These are phyloP conservation scores for Eunapius fragilis DNA, from an alignment of 37 sponge, comb jelly and placozoan genomes.

Conservation along the genomic window DNA sequence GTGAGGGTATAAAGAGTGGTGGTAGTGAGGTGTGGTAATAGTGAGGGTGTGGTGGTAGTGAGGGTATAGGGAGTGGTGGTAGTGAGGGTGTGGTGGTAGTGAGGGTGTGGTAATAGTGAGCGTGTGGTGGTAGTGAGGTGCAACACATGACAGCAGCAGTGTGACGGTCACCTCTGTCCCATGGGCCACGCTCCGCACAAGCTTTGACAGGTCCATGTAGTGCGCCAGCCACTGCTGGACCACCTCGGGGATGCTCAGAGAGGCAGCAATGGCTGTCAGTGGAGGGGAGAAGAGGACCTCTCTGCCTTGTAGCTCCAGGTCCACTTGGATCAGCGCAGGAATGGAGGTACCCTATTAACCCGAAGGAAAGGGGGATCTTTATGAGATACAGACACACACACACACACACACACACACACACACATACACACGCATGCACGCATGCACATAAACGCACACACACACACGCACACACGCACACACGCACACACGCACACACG, in stretches of 20 bases:
- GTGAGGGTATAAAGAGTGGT: not conserved
- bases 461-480: not conserved
- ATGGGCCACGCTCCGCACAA: conserved; percentile 15
- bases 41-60: too few species aligned
- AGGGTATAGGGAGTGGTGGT: too few species aligned
- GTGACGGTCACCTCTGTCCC: not conserved
- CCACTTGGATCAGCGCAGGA: conserved; percentile 64
- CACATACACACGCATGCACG: not conserved
- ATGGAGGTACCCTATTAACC: conserved; percentile 51
- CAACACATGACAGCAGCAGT: too few species aligned
- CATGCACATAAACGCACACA: not conserved
- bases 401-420: not conserved
- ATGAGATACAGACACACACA: not conserved
- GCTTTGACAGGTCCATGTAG: conserved; percentile 16
- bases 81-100: too few species aligned
- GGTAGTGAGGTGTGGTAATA: too few species aligned
- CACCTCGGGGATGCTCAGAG: conserved; percentile 58
- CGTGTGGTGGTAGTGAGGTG: too few species aligned
- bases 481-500: too few species aligned
- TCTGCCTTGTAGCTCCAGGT: conserved; percentile 55
- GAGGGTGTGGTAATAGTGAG: too few species aligned
- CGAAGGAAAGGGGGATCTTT: not conserved
- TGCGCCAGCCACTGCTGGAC: conserved; percentile 44
- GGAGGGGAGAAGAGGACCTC: conserved; percentile 69
- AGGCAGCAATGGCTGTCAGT: conserved; percentile 37